Percentiles rank a stretch among this genome's conserved stretches.
Conservation (phyloP, 2,888 invertebrate species). For the Megastigmus dorsalis region DNA sequence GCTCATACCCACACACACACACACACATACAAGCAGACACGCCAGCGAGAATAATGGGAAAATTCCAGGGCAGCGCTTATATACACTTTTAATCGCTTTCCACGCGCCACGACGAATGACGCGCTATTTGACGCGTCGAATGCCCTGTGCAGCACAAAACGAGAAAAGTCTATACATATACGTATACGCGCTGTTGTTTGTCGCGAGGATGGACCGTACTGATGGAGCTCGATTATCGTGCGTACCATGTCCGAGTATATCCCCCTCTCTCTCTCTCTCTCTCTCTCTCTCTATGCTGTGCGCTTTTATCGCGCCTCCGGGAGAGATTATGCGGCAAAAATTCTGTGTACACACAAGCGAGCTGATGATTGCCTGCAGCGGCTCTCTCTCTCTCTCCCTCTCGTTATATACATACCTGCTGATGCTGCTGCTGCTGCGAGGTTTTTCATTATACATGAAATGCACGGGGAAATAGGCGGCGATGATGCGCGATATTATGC, state of each 20-base stretch:
- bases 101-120: neutral
- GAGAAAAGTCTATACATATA: neutral
- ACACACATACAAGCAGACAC: neutral
- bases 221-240: constrained; percentile 14
- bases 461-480: too few species aligned
- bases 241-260: neutral
- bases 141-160: too few species aligned
- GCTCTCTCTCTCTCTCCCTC: too few species aligned
- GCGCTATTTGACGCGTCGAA: neutral
- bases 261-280: too few species aligned
- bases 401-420: too few species aligned
- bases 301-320: constrained; percentile 28
- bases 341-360: neutral
- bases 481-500: too few species aligned
- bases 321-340: constrained; percentile 21
- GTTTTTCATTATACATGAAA: too few species aligned
- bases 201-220: neutral
- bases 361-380: neutral
- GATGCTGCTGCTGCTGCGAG: too few species aligned
- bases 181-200: constrained; percentile 9
- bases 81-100: constrained; percentile 39
- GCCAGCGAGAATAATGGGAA: neutral
- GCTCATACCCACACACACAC: neutral
- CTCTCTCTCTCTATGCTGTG: too few species aligned
- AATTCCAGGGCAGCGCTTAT: constrained; percentile 1